phyloP scores from a whole-genome alignment of 2,113 vertebrate genomes.

The Lepisosteus oculatus region DNA sequence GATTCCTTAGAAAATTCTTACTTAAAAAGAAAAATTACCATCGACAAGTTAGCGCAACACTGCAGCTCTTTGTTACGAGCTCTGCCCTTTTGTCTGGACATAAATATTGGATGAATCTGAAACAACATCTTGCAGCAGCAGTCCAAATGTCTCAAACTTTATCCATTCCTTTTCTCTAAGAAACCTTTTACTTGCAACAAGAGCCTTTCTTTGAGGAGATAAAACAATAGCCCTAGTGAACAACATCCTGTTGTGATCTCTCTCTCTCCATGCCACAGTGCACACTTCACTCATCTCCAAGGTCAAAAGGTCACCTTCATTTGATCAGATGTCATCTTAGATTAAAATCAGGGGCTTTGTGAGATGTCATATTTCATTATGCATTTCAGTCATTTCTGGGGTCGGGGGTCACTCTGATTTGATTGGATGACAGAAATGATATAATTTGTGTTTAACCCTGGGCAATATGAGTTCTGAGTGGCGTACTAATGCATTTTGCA shows the following conservation, averaged over 20 bases:
- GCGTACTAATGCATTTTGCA: conserved; percentile 46
- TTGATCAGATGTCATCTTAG: conserved; percentile 75
- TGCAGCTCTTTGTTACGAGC: no score
- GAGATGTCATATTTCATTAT: conserved; percentile 79
- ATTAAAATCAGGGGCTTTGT: conserved; percentile 74
- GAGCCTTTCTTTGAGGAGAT: neutral
- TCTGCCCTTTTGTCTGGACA: no score
- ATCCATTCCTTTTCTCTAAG: neutral
- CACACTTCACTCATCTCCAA: conserved; percentile 69
- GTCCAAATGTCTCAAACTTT: neutral
- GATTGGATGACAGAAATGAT: conserved; percentile 78
- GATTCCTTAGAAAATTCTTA: no score
- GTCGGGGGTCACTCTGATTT: conserved; percentile 71
- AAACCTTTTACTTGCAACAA: conserved; percentile 10
- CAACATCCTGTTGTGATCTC: neutral
- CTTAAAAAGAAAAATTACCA: no score
- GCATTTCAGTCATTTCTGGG: conserved; percentile 70
- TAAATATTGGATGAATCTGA: no score
- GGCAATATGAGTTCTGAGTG: conserved; percentile 56
- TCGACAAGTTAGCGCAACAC: no score
- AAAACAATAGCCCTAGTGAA: neutral
- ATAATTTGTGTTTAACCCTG: conserved; percentile 69
- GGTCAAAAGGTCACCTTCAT: conserved; percentile 69
- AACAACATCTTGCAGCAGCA: neutral
- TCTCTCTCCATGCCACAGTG: conserved; percentile 48